phyloP scores from a whole-genome alignment of 2,113 vertebrate species.

The Psophia crepitans region DNA sequence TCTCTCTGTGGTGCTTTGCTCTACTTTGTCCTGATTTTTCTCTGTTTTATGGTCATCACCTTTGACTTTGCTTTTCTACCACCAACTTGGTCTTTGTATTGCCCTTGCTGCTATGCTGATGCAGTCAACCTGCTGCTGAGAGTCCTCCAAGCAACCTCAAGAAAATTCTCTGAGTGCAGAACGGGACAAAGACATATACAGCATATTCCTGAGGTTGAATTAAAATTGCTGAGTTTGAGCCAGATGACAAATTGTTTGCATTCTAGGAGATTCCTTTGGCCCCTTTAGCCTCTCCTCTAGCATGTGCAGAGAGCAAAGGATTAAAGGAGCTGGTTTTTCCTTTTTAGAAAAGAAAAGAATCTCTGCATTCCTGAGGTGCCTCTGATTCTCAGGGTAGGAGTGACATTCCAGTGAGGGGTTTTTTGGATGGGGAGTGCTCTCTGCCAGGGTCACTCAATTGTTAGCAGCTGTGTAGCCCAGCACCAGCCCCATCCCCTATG shows the following conservation, averaged over 20 bases:
- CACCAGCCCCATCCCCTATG: neutral
- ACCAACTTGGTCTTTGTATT: neutral
- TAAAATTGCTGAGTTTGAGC: slow-evolving; percentile 39
- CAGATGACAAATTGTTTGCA: slow-evolving; percentile 52
- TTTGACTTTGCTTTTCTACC: neutral
- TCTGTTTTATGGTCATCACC: neutral
- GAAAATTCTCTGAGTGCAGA: neutral
- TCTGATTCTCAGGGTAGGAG: slow-evolving; percentile 44
- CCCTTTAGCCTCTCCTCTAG: slow-evolving; percentile 30
- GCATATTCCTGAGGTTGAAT: neutral
- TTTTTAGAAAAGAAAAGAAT: slow-evolving; percentile 42
- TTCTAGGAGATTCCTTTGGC: slow-evolving; percentile 19
- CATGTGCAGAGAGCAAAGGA: slow-evolving; percentile 34
- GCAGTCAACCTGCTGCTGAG: neutral
- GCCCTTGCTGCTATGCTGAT: neutral
- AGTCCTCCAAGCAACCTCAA: neutral
- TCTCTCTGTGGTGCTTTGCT: neutral
- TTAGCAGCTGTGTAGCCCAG: slow-evolving; percentile 40
- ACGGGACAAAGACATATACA: neutral
- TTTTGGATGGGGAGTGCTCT: neutral
- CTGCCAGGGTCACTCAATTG: neutral
- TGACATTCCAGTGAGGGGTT: slow-evolving; percentile 55
- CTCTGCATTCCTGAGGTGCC: slow-evolving; percentile 53
- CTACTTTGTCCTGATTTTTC: neutral
- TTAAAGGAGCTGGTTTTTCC: slow-evolving; percentile 42